A percentile compares a stretch with the other conserved stretches of the same genome.
Evolutionary conservation across 2,888 invertebrate species (phyloP).

Genomic region (Bimastos eiseni): DNA sequence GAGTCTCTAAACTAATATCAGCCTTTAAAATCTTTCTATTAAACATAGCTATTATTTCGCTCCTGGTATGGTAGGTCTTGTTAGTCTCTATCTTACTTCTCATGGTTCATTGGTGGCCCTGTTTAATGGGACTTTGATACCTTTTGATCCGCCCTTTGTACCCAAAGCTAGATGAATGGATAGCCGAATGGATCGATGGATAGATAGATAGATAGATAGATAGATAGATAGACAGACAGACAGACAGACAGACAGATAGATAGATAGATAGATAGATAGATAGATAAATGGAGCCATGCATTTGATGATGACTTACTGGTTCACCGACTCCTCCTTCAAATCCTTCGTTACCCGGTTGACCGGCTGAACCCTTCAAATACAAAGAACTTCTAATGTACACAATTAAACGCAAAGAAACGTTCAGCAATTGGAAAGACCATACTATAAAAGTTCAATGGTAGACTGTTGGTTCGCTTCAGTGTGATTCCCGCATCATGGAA

Average conservation of each 20-base stretch:
- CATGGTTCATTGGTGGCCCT: too few relatives aligned
- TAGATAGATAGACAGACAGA: neutral
- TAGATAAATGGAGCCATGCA: neutral
- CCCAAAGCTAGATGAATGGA: too few relatives aligned
- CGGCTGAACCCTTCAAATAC: neutral
- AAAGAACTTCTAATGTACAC: neutral
- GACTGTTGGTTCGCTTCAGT: neutral
- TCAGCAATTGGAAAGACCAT: neutral
- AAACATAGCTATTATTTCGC: too few relatives aligned
- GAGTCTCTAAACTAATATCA: too few relatives aligned
- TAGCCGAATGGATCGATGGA: too few relatives aligned
- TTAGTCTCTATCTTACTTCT: too few relatives aligned
- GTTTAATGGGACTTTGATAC: too few relatives aligned
- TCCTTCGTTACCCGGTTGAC: neutral
- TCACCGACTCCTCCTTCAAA: neutral
- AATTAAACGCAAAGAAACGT: neutral
- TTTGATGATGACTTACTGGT: neutral
- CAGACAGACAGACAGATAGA: too few relatives aligned
- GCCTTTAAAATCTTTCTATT: too few relatives aligned
- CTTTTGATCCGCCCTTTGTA: too few relatives aligned
- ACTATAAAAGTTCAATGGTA: neutral
- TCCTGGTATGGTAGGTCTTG: too few relatives aligned
- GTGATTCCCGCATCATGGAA: neutral
- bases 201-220: too few relatives aligned
- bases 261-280: neutral